Conservation (phyloP, 2,888 invertebrate genomes). For the Eulithis testata region DNA sequence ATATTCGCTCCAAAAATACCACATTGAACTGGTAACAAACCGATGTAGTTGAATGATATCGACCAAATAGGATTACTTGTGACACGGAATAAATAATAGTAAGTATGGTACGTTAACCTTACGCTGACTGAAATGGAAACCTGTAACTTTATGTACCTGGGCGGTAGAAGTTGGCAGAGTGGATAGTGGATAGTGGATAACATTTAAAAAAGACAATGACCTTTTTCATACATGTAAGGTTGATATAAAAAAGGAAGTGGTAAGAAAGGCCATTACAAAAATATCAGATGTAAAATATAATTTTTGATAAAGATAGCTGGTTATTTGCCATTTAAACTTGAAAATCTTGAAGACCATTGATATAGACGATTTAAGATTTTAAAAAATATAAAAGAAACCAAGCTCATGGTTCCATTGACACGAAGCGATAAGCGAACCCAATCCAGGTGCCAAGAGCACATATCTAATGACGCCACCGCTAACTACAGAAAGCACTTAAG, state of each 20-base stretch:
- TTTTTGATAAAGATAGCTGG: no score
- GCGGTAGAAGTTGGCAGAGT: background rate
- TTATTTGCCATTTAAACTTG: no score
- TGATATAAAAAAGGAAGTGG: no score
- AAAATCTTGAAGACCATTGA: no score
- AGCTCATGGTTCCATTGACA: no score
- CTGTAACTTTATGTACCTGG: background rate
- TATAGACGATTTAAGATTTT: no score
- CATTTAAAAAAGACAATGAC: background rate
- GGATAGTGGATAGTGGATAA: slow-evolving; percentile 1
- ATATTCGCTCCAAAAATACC: slow-evolving; percentile 11
- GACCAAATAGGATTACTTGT: slow-evolving; percentile 33
- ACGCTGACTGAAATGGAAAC: slow-evolving; percentile 3
- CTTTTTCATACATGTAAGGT: background rate
- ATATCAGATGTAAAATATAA: no score
- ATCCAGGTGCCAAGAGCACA: no score
- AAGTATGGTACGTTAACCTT: slow-evolving; percentile 13
- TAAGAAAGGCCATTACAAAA: no score
- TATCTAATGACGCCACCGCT: slow-evolving; percentile 23
- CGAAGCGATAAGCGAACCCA: no score
- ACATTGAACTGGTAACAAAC: slow-evolving; percentile 12
- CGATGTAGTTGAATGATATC: slow-evolving; percentile 26
- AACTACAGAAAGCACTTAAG: slow-evolving; percentile 47
- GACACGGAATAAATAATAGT: slow-evolving; percentile 19
- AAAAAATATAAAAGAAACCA: no score